Conservation (phyloP, 1,140 invertebrate species). For the roundworm (Caenorhabditis elegans) region WBcel235 BX284606.5:298001-298500, state of each 20-base stretch:
- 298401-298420: not conserved
- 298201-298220: conserved; percentile 50
- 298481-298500: conserved; percentile 50
- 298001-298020: too few species aligned
- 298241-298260: conserved; percentile 48
- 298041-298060: not conserved
- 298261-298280: conserved; percentile 49
- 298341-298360: too few species aligned
- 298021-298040: not conserved
- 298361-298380: not conserved
- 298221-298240: conserved; percentile 50
- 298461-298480: conserved; percentile 41
- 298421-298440: not conserved
- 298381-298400: too few species aligned
- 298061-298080: too few species aligned
- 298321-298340: conserved; percentile 50
- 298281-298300: conserved; percentile 49
- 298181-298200: conserved; percentile 41
- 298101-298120: too few species aligned
- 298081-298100: too few species aligned
- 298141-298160: too few species aligned
- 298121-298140: too few species aligned
- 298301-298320: conserved; percentile 46
- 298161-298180: conserved; percentile 25
- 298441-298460: conserved; percentile 46